Conservation (phyloP, 1,140 invertebrate species). For the Drosophila repleta region DNA sequence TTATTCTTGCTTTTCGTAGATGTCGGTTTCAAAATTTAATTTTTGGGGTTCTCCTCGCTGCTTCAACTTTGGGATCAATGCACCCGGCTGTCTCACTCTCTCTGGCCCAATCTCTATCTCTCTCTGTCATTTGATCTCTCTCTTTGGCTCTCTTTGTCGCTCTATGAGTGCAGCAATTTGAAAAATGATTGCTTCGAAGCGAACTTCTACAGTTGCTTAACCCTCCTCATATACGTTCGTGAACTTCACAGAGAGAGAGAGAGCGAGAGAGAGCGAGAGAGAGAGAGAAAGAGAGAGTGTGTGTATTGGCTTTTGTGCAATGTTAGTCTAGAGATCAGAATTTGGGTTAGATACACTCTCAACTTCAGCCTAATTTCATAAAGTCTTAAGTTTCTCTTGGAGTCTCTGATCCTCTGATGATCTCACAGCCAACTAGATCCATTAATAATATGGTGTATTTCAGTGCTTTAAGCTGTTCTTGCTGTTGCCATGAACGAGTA, state of each 20-base stretch:
- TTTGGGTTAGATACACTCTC: no score
- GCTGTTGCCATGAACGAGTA: no score
- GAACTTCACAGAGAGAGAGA: neutral
- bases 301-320: no score
- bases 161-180: conserved; percentile 22
- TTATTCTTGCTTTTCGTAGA: conserved; percentile 33
- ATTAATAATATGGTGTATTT: no score
- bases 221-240: neutral
- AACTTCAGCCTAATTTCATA: no score
- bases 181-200: conserved; percentile 19
- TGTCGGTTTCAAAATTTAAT: conserved; percentile 24
- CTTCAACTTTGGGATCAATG: conserved; percentile 55
- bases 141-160: neutral
- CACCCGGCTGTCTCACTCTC: conserved; percentile 27
- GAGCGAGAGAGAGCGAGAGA: no score
- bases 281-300: no score
- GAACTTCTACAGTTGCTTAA: conserved; percentile 10
- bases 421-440: no score
- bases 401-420: no score
- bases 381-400: no score
- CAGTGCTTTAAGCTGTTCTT: no score
- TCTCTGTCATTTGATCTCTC: neutral
- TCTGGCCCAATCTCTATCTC: neutral
- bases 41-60: conserved; percentile 29
- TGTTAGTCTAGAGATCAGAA: no score